Base-by-base conservation (phyloP, 2,888 invertebrate genomes). In the Polyploca ridens region DNA sequence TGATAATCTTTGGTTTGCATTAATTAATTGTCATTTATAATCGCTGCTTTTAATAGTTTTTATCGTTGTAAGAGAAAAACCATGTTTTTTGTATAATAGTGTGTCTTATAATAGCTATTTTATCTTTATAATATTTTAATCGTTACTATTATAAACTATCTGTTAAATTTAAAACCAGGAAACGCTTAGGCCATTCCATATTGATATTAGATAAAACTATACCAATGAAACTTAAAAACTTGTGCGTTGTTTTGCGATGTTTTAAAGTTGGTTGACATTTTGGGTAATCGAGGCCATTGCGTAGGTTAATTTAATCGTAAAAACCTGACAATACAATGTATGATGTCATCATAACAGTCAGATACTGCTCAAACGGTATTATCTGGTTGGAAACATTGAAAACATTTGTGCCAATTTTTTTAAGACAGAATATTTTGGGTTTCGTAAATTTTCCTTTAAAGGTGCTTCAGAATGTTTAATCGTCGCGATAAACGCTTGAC, bases 391-490 rank as follows among this genome's bases (percentile, higher is more conserved):
- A 54, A 54, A 54, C 16, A n/a, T 7, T 10, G 19, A 54, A 54
- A 19, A 54, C 19, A 19, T 19, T 54, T 54, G 19, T 10, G 4
- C 7, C 8, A 19, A 1, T 54, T 54, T 49, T n/a, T 49, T 5
- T 8, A 49, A 7, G 49, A 16, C 49, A 4, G 16, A 4, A n/a
- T 38, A 19, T 19, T 61, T 41, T 13, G 44, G 38, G 41, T 41
- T 27, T 13, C 38, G 44, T 61, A 61, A n/a, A 54, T 54, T 54
- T 61, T 61, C 41, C 27, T 27, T 61, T 60, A 41, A 19, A 61
- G 41, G 41, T 60, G 38, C 35, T 27, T 38, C 41, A 61, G 61
- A 61, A 61, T 61, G 61, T 61, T 61, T 44, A 61, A 61, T 61
- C 19, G 41, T 19, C 41, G 41, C 61, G n/a, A 19, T 16, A 41